Base-by-base conservation (phyloP, 1,140 invertebrate species). In the Harlomillsia oculata region DNA sequence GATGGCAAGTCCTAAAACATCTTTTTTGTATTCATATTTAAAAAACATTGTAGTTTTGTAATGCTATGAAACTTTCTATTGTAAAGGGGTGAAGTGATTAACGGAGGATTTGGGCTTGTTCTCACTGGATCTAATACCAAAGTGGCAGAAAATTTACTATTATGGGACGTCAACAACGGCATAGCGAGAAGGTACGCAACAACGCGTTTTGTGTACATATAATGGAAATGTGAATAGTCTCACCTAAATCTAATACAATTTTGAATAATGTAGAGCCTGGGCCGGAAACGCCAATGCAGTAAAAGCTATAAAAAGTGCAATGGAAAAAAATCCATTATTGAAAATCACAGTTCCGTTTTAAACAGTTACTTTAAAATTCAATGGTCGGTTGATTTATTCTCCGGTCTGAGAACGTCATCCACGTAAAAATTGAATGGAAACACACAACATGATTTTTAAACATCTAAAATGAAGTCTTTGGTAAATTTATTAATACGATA, bases 121-220 rank as follows among this genome's bases (percentile, higher is more conserved):
- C 68, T 83, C n/a, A 80, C 84, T 70, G 82, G 82, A 23, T 36
- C 9, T 8, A 62, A 56, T 53, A 69, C 72, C 5, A 64, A 75
- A 66, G 76, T 78, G 49, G 75, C 79, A 5, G 72, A 71, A 25
- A 61, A 63, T 9, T 76, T 83, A 74, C 66, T 83, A 13, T 66
- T 70, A n/a, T 83, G 82, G 82, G 82, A 84, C 73, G 82, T 83
- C 11, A 72, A 74, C 14, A 83, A 84, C 69, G 81, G 81, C 53
- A 78, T 82, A 32, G 69, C 72, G 2, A 62, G 72, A 46, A 66
- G 71, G 69, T 71, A 41, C 28, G 20, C 25, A 5, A 11, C 74
- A 74, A 72, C 64, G 70, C 72, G 72, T 6, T 46, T 56, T 16
- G 37, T 29, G 8, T 6, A 34, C 32, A 23, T 16, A 2, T 13